A percentile compares a stretch with the other conserved stretches of the same genome.
phyloP scores from a whole-genome alignment of 2,797 vertebrate genomes.

The Lerista edwardsae region DNA sequence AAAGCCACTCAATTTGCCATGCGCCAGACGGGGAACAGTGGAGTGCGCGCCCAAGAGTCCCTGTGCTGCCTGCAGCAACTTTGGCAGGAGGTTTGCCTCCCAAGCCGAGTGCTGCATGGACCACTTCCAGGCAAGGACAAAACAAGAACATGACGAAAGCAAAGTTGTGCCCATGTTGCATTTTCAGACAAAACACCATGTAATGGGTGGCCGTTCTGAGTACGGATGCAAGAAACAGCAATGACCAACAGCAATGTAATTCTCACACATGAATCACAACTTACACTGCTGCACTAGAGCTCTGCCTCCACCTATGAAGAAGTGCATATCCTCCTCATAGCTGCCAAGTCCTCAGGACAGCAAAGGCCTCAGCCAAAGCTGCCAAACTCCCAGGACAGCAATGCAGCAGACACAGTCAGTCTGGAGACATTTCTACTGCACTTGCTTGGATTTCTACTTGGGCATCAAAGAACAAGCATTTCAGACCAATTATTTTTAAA shows the following conservation, averaged over 20 bases:
- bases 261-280: background rate
- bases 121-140: too few species aligned
- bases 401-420: background rate
- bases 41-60: too few species aligned
- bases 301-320: background rate
- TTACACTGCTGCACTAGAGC: background rate
- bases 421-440: background rate
- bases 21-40: too few species aligned
- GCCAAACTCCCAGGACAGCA: background rate
- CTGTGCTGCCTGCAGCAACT: too few species aligned
- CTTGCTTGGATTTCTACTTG: background rate
- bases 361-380: too few species aligned
- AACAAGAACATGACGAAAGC: too few species aligned
- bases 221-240: background rate
- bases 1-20: too few species aligned
- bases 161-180: background rate
- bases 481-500: background rate
- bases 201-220: background rate
- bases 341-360: background rate
- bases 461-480: background rate
- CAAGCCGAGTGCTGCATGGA: too few species aligned
- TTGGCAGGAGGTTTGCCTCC: too few species aligned
- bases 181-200: constrained; percentile 6
- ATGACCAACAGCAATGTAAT: background rate
- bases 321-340: too few species aligned